phyloP scores from a whole-genome alignment of 2,888 invertebrate species.

The Lamellibrachia satsuma region DNA sequence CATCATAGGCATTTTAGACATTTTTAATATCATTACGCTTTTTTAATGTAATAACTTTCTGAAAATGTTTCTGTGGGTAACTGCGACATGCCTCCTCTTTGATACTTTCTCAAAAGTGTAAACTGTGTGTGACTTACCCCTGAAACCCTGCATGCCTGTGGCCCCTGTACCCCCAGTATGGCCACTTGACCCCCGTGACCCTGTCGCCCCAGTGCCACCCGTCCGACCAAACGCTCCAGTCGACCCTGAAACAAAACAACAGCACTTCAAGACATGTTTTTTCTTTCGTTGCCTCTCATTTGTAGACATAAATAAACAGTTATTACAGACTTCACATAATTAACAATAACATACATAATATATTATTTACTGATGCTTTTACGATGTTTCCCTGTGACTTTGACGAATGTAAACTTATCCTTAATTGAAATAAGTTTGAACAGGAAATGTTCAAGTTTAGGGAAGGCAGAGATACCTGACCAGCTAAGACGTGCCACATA shows the following conservation, averaged over 20 bases:
- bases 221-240: conserved; percentile 20
- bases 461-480: too few relatives aligned
- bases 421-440: too few relatives aligned
- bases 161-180: neutral
- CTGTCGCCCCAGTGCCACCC: conserved; percentile 12
- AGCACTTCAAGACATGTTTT: neutral
- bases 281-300: neutral
- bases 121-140: neutral
- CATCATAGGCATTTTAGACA: neutral
- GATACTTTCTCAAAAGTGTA: neutral
- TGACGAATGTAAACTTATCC: too few relatives aligned
- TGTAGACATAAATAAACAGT: neutral
- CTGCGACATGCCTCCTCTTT: neutral
- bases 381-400: too few relatives aligned
- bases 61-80: neutral
- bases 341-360: too few relatives aligned
- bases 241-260: neutral
- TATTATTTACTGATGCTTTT: too few relatives aligned
- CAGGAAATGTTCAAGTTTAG: too few relatives aligned
- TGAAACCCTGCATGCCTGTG: neutral
- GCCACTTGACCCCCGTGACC: neutral
- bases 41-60: neutral
- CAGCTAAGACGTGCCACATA: too few relatives aligned
- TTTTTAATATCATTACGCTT: neutral
- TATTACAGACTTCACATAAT: neutral